A percentile compares a stretch with the other conserved stretches of the same genome.
These are phyloP conservation scores for Bombus superbus DNA, from an alignment of 1,140 invertebrate genomes.

Conservation along the genomic window DNA sequence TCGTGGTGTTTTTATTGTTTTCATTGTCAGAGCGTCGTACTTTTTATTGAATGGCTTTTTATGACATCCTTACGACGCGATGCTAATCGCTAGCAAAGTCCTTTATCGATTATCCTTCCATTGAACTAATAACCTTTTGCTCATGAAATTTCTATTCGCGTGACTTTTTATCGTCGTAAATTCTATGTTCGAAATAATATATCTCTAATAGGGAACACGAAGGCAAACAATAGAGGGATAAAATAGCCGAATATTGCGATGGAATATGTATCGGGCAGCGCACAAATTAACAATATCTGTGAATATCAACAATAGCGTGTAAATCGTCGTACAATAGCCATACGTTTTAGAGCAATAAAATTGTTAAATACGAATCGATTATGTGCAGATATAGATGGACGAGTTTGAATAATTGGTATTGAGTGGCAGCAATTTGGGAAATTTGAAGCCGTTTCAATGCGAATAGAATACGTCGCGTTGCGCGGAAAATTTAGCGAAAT, in stretches of 20 bases:
- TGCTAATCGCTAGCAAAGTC: no score
- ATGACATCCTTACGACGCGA: no score
- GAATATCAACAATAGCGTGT: background rate
- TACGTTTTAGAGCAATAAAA: background rate
- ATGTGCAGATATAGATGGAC: background rate
- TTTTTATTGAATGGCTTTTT: no score
- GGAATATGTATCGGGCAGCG: background rate
- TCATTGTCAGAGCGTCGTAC: no score
- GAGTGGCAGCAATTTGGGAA: conserved; percentile 3
- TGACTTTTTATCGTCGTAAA: background rate
- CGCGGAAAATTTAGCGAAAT: background rate
- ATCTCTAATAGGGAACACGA: background rate
- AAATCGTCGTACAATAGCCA: background rate
- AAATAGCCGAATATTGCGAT: background rate
- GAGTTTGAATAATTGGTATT: background rate
- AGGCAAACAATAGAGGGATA: background rate
- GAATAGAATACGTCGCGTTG: background rate
- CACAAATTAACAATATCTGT: no score
- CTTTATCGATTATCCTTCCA: no score
- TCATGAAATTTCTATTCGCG: no score
- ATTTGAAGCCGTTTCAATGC: background rate
- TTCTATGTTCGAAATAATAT: background rate
- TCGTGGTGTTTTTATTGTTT: no score
- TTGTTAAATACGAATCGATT: background rate
- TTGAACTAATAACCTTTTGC: no score